Base-by-base conservation (phyloP, 1,140 invertebrate species). In the Sitophilus oryzae region DNA sequence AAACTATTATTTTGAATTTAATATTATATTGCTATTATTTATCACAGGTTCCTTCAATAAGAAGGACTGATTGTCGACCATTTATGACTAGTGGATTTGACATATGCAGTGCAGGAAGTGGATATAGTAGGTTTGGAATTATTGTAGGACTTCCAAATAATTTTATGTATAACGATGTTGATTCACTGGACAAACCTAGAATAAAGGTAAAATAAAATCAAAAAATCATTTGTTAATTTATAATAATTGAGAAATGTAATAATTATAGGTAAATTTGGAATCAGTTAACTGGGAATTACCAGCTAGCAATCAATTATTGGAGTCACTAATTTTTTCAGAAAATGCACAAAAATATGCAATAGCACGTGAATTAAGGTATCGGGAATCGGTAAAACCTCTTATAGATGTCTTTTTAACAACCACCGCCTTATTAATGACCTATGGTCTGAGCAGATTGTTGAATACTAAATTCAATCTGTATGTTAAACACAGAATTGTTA, bases 321-420 rank as follows among this genome's bases (percentile, higher is more conserved):
- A 85, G 2, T 79, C 86, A 1, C 60, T 90, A 11, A 66, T 88
- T 1, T 62, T 91, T 1, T 82, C 83, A 8, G 82, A 88, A 37
- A 79, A 86, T 38, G 86, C 86, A 3, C 79, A 89, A 65, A 78
- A 86, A 50, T 91, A 88, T 76, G 87, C 81, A 9, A 81, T 91
- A 18, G 87, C 85, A 45, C 76, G 82, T 52, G 81, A 89, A 73
- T 77, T 91, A 37, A 66, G 82, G 45, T 75, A 78, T 65, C 68
- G 75, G 9, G 71, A 81, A 45, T 79, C 78, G 6, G 66, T 76
- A 41, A 76, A 81, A 58, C 60, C 82, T 5, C 64, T 78, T 11
- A 64, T 77, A 37, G 77, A 81, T 61, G 77, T 74, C 2, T 42
- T 73, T 3, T 77, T 76, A 61, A 74, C 73, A 51, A 68, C 73